phyloP scores from a whole-genome alignment of 2,888 invertebrate genomes.

The Diploptera punctata region DNA sequence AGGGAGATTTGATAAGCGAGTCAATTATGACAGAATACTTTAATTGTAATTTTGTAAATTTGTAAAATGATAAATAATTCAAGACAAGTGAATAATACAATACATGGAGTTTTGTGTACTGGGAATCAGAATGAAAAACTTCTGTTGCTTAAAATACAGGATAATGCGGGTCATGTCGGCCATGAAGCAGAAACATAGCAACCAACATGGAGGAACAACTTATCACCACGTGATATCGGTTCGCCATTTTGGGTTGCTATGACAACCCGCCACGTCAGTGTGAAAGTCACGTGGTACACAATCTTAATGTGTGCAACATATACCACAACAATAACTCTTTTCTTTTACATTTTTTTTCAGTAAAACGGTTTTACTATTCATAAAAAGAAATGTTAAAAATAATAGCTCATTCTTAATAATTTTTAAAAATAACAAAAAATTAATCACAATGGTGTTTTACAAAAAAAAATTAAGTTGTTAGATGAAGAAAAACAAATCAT shows the following conservation, averaged over 20 bases:
- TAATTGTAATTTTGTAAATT: no score
- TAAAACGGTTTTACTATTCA: neutral
- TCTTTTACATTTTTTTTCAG: conserved; percentile 7
- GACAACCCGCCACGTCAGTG: conserved; percentile 22
- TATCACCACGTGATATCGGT: neutral
- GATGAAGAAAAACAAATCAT: neutral
- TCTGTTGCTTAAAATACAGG: no score
- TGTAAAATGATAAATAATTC: no score
- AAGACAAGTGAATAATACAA: no score
- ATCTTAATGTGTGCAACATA: conserved; percentile 20
- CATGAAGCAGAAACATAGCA: neutral
- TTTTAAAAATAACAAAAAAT: conserved; percentile 27
- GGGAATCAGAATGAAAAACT: no score
- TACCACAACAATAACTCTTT: neutral
- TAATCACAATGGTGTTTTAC: conserved; percentile 28
- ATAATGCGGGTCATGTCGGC: no score
- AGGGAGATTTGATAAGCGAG: no score
- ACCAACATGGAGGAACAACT: neutral
- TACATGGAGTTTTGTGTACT: no score
- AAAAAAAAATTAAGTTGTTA: conserved; percentile 29
- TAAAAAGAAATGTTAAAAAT: neutral
- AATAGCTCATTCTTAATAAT: conserved; percentile 12
- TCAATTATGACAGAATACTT: no score
- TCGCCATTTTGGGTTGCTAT: conserved; percentile 20
- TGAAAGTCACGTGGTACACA: conserved; percentile 27